Percentiles rank a stretch among this genome's conserved stretches.
Conservation (phyloP, 2,888 invertebrate species). For the Tuta absoluta region DNA sequence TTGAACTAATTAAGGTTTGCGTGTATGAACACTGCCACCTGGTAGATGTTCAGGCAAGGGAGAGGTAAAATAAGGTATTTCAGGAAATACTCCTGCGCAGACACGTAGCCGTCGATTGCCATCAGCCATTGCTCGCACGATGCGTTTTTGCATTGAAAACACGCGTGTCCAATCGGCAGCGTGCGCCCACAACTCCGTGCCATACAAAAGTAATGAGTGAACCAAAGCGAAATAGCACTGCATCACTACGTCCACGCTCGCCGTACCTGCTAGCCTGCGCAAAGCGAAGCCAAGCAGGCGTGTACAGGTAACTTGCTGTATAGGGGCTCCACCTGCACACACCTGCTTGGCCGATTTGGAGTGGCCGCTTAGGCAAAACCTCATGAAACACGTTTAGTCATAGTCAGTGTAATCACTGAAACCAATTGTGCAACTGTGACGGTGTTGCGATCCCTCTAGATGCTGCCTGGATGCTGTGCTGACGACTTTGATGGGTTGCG, state of each 20-base stretch:
- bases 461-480: not conserved
- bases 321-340: not conserved
- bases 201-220: too few relatives aligned
- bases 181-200: too few relatives aligned
- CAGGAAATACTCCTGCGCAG: too few relatives aligned
- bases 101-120: too few relatives aligned
- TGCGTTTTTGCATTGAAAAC: conserved; percentile 26
- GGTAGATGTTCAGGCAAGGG: too few relatives aligned
- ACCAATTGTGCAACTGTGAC: not conserved
- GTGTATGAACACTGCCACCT: too few relatives aligned
- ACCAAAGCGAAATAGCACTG: conserved; percentile 28
- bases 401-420: conserved; percentile 2
- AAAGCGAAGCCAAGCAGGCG: conserved; percentile 25
- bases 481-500: conserved; percentile 2
- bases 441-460: not conserved
- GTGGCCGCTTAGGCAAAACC: not conserved
- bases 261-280: conserved; percentile 16
- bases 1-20: too few relatives aligned
- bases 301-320: not conserved
- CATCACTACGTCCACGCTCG: conserved; percentile 21
- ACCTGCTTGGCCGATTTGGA: not conserved
- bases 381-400: not conserved
- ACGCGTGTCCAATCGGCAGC: too few relatives aligned
- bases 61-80: too few relatives aligned
- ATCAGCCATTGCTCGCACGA: too few relatives aligned